Conservation (phyloP, 53 echinoderm and acorn worm genomes). For the Echinometra lucunter region DNA sequence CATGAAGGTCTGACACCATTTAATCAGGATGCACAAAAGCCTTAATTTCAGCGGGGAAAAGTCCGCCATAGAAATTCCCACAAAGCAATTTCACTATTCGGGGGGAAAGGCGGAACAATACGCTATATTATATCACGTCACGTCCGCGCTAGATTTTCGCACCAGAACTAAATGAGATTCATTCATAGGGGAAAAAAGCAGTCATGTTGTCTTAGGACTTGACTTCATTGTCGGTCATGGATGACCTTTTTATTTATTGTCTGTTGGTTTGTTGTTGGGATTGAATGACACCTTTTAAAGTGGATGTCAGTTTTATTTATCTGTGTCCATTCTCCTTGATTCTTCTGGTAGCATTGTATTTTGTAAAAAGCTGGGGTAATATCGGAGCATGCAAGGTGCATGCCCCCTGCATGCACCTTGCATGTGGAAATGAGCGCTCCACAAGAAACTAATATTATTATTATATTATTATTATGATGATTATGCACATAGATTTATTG, state of each 20-base stretch:
- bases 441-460: background rate
- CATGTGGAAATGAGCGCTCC: background rate
- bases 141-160: constrained; percentile 30
- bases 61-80: background rate
- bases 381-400: background rate
- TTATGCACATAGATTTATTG: background rate
- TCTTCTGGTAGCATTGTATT: background rate
- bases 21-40: constrained; percentile 51
- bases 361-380: background rate
- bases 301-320: background rate
- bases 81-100: constrained; percentile 31
- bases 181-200: background rate
- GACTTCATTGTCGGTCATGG: background rate
- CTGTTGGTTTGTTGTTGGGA: background rate
- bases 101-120: constrained; percentile 10
- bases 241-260: constrained; percentile 28
- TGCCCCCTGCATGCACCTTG: too few species aligned
- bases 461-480: background rate
- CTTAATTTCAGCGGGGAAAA: constrained; percentile 36
- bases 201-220: background rate
- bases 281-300: constrained; percentile 6
- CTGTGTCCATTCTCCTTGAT: background rate
- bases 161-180: constrained; percentile 32
- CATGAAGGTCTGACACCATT: constrained; percentile 52
- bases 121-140: constrained; percentile 2